Conservation (phyloP, 2,888 invertebrate species). For the Syrphus vitripennis region DNA sequence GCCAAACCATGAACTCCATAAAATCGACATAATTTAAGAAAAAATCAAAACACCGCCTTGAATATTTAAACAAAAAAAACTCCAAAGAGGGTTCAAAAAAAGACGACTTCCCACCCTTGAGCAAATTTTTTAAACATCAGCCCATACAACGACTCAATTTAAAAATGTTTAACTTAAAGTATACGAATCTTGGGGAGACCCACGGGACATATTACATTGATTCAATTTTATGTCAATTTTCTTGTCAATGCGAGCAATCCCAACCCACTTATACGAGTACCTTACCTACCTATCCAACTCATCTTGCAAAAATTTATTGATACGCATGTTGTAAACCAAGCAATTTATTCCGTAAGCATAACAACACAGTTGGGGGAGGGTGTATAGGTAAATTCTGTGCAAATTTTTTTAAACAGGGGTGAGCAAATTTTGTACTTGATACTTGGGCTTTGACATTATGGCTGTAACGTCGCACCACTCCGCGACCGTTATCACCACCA, state of each 20-base stretch:
- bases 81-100: background rate
- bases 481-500: background rate
- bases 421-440: conserved; percentile 59
- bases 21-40: conserved; percentile 15
- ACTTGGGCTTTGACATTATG: conserved; percentile 43
- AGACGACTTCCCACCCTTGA: background rate
- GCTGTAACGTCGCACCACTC: background rate
- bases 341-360: conserved; percentile 57
- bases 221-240: conserved; percentile 82
- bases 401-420: conserved; percentile 41
- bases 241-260: conserved; percentile 80
- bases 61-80: conserved; percentile 19
- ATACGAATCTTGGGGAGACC: conserved; percentile 68
- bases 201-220: conserved; percentile 81
- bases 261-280: conserved; percentile 33
- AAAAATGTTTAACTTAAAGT: conserved; percentile 66
- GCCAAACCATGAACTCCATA: background rate
- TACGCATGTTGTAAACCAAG: conserved; percentile 56
- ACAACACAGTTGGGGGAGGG: conserved; percentile 37
- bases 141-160: conserved; percentile 52
- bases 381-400: conserved; percentile 27
- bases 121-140: conserved; percentile 2
- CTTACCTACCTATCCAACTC: background rate
- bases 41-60: conserved; percentile 36
- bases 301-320: background rate